Conservation (phyloP, 2,797 vertebrate genomes). For the Sebastes alutus region DNA sequence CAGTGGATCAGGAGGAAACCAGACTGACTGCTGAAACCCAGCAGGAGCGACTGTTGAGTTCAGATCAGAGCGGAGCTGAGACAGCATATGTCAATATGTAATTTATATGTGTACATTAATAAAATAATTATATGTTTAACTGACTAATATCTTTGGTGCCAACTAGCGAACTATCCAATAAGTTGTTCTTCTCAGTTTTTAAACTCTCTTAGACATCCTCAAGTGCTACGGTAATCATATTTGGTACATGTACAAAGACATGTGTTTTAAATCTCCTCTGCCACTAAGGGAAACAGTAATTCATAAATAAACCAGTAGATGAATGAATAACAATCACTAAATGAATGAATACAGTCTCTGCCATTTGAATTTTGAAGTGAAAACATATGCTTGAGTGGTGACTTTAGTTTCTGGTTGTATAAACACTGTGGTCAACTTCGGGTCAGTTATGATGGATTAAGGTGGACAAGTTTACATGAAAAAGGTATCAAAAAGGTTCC, state of each 20-base stretch:
- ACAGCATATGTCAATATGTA: too few relatives aligned
- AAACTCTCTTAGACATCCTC: not conserved
- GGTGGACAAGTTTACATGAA: not conserved
- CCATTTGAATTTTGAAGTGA: not conserved
- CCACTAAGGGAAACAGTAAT: not conserved
- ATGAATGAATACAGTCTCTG: not conserved
- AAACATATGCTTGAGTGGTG: not conserved
- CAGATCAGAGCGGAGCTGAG: too few relatives aligned
- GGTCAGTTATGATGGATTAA: conserved; percentile 13
- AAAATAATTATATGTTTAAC: too few relatives aligned
- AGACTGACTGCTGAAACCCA: too few relatives aligned
- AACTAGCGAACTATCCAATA: not conserved
- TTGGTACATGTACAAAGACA: not conserved
- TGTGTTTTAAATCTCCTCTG: not conserved
- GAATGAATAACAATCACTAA: not conserved
- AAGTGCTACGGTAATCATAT: not conserved
- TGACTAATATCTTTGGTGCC: too few relatives aligned
- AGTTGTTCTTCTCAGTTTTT: not conserved
- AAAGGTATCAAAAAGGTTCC: not conserved
- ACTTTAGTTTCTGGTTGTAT: not conserved
- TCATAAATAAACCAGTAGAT: not conserved
- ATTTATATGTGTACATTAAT: too few relatives aligned
- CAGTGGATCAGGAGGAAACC: too few relatives aligned
- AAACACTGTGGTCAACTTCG: not conserved
- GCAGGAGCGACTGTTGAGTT: too few relatives aligned